These are phyloP conservation scores for Catagonus wagneri DNA, from an alignment of 2,113 vertebrate genomes.

Conservation along the genomic window DNA sequence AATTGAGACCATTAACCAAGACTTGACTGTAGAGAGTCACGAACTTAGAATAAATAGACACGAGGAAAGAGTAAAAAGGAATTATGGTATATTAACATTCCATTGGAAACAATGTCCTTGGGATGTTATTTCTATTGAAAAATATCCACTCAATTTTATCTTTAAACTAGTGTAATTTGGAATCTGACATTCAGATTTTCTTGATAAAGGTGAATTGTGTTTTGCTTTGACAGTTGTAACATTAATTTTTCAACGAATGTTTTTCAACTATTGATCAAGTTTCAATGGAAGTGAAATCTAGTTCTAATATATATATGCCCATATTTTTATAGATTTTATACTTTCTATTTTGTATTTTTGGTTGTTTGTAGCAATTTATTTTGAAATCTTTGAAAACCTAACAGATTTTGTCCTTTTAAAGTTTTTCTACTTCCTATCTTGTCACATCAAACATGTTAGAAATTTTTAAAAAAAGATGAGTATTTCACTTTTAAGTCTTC, in stretches of 20 bases:
- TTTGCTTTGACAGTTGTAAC: conserved; percentile 68
- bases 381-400: conserved; percentile 45
- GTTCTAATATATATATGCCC: not conserved
- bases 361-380: conserved; percentile 16
- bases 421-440: conserved; percentile 56
- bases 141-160: conserved; percentile 45
- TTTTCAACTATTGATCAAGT: conserved; percentile 40
- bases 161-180: conserved; percentile 72
- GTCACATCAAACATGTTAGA: conserved; percentile 20
- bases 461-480: conserved; percentile 54
- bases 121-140: conserved; percentile 19
- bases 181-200: conserved; percentile 66
- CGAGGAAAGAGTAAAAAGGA: not conserved
- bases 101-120: not conserved
- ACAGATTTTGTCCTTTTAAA: conserved; percentile 18
- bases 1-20: not conserved
- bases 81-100: not conserved
- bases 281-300: conserved; percentile 64
- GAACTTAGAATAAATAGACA: not conserved
- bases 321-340: conserved; percentile 14
- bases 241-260: conserved; percentile 61
- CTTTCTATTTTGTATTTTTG: conserved; percentile 50
- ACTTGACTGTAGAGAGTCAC: not conserved
- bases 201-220: conserved; percentile 65
- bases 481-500: conserved; percentile 52